Evolutionary conservation across 2,113 vertebrate species (phyloP), one percentile per base, ranked within the genome.

Genomic region (Aspidoscelis tigris): DNA sequence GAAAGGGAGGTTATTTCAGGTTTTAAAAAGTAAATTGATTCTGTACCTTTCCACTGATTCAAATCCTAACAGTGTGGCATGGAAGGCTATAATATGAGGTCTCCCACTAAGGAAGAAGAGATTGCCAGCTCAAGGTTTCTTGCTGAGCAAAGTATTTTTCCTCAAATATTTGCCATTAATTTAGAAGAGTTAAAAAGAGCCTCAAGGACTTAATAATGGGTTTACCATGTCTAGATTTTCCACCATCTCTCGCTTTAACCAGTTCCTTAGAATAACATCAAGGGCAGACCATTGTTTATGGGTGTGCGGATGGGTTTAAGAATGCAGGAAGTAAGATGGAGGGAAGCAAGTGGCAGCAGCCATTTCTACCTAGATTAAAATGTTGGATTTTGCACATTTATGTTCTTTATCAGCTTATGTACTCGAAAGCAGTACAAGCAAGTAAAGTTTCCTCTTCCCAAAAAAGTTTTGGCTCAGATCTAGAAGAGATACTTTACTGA

Each of bases 101-200:
- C 53, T 71, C 83, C 53, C 20, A 80, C 43, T 39, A 11, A 64
- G 72, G 26, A 68, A 53, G 20, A 83, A 44, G 64, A 26, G 53
- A 10, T 77, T 69, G 74, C 75, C 65, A 58, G 6, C 33, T 58
- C 33, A 16, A 14, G 14, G 41, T 5, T 77, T 72, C 66, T 78
- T 84, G 68, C 83, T 78, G 68, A 84, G 83, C 66, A 84, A 78
- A 64, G 22, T 10, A 3, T 64, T 84, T 83, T 50, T 77, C 44
- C 41, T 78, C 53, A 84, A 72, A 11, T 70, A 61, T 39, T 22
- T 76, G 71, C 7, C 55, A 73, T 58, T 80, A 76, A 76, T 61
- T 76, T 75, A 41, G 65, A 76, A 43, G 64, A 53, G 26, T 20
- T 24, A 55, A 24, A 20, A 12, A n/a, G 21, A 58, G 10, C 9